These are phyloP conservation scores for Reticulitermes lucifugus DNA, from an alignment of 2,888 invertebrate species.

Conservation along the genomic window DNA sequence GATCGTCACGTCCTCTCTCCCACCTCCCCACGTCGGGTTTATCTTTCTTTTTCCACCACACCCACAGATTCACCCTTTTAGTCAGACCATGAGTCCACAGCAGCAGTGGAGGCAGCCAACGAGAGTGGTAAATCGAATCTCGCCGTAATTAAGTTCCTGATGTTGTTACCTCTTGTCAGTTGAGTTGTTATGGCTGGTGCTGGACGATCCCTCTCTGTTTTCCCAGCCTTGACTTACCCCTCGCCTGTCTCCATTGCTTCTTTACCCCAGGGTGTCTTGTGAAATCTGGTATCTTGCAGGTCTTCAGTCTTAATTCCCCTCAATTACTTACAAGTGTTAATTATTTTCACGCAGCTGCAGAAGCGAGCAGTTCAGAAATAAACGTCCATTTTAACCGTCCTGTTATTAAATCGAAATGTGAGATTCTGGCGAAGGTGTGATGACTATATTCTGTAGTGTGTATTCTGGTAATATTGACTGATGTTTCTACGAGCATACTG, in stretches of 20 bases:
- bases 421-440: neutral
- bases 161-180: constrained; percentile 49
- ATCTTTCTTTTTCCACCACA: neutral
- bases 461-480: no score
- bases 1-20: neutral
- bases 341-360: neutral
- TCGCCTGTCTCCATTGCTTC: neutral
- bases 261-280: neutral
- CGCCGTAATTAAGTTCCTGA: constrained; percentile 49
- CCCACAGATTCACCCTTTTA: neutral
- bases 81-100: neutral
- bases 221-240: neutral
- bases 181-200: constrained; percentile 40
- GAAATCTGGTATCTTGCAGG: neutral
- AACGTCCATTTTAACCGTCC: neutral
- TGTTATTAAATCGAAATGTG: neutral
- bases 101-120: neutral
- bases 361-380: neutral
- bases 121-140: constrained; percentile 50
- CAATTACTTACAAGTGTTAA: constrained; percentile 17
- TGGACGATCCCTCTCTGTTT: neutral
- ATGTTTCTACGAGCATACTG: no score
- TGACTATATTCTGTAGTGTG: no score
- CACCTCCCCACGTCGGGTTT: neutral
- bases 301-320: neutral